Evolutionary conservation across 2,888 invertebrate genomes (phyloP).

Genomic region (Gnatocerus cornutus): DNA sequence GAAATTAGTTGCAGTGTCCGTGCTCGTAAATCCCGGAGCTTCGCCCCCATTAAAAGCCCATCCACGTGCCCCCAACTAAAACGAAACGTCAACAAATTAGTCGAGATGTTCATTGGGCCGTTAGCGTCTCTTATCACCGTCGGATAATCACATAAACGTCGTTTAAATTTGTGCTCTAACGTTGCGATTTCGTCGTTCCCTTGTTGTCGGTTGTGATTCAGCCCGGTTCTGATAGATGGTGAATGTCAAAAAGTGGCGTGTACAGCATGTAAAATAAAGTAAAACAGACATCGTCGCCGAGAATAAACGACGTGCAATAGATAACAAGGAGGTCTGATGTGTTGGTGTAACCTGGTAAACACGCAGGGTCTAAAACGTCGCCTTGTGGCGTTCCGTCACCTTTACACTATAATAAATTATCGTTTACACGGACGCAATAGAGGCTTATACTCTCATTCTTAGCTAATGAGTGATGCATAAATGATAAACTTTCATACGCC

Average conservation of each 20-base stretch:
- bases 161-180: constrained; percentile 33
- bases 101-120: constrained; percentile 38
- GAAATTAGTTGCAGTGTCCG: constrained; percentile 36
- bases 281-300: constrained; percentile 37
- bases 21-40: constrained; percentile 13
- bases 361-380: constrained; percentile 21
- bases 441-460: constrained; percentile 41
- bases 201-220: constrained; percentile 17
- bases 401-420: constrained; percentile 45
- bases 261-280: constrained; percentile 39
- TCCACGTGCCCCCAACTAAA: constrained; percentile 29
- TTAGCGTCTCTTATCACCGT: constrained; percentile 37
- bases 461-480: constrained; percentile 47
- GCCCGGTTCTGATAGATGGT: constrained; percentile 38
- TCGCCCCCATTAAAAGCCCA: constrained; percentile 24
- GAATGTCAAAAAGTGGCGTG: constrained; percentile 40
- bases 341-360: constrained; percentile 31
- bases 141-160: constrained; percentile 36
- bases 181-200: constrained; percentile 15
- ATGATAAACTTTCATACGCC: constrained; percentile 40
- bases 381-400: constrained; percentile 17
- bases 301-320: constrained; percentile 41
- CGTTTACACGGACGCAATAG: constrained; percentile 16
- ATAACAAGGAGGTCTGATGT: constrained; percentile 35
- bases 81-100: constrained; percentile 43